Conservation (phyloP, 2,113 vertebrate genomes). For the Corythaixoides concolor region DNA sequence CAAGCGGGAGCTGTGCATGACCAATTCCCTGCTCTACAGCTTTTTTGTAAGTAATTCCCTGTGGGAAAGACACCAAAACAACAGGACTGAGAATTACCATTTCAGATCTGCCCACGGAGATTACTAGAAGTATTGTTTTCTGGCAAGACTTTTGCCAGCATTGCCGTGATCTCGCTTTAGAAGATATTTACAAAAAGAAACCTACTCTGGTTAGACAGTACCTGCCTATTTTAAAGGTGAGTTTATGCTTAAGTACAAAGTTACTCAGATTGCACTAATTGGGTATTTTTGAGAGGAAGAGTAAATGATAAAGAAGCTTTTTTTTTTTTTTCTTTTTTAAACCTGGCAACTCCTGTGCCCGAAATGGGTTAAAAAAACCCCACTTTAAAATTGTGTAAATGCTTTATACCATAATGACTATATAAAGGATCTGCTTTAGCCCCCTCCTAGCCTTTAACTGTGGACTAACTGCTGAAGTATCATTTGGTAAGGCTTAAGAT, state of each 20-base stretch:
- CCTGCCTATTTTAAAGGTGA: neutral
- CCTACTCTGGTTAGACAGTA: accelerated
- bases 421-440: neutral
- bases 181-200: neutral
- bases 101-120: neutral
- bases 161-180: neutral
- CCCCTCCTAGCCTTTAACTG: neutral
- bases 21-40: conserved; percentile 86
- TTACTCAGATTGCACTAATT: neutral
- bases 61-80: conserved; percentile 40
- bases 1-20: conserved; percentile 93
- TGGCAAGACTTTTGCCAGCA: neutral
- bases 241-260: neutral
- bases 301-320: neutral
- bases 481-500: neutral
- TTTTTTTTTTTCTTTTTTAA: neutral
- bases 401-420: neutral
- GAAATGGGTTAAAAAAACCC: neutral
- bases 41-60: conserved; percentile 89
- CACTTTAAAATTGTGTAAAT: neutral
- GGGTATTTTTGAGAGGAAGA: neutral
- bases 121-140: neutral
- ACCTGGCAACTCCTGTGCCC: neutral
- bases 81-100: neutral
- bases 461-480: neutral